Conservation (phyloP, 1,140 invertebrate genomes). For the Coenobita brevimanus region DNA sequence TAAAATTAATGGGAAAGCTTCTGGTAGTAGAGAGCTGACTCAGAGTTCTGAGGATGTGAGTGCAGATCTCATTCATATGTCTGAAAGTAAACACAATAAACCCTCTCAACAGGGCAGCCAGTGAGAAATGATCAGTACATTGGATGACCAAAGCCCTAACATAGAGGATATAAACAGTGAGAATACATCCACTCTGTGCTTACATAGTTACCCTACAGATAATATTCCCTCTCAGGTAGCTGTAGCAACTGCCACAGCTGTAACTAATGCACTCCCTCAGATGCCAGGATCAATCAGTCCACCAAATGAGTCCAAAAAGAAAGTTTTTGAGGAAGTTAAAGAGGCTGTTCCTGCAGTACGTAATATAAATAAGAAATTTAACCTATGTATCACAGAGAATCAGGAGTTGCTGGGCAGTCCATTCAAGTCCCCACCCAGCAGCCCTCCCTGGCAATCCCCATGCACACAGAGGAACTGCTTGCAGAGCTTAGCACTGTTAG, state of each 20-base stretch:
- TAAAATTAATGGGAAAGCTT: too few species aligned
- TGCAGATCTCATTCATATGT: too few species aligned
- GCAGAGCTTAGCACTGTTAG: neutral
- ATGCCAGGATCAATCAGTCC: conserved; percentile 32
- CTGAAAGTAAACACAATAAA: too few species aligned
- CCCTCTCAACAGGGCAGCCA: too few species aligned
- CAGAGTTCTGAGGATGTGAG: too few species aligned
- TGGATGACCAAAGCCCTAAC: too few species aligned
- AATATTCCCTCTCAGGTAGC: neutral
- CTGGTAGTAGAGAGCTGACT: too few species aligned
- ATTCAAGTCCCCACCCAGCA: conserved; percentile 41
- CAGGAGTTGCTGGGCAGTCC: conserved; percentile 55
- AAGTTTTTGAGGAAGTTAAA: conserved; percentile 53
- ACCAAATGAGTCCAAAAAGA: conserved; percentile 54
- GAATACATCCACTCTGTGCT: too few species aligned
- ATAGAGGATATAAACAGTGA: too few species aligned
- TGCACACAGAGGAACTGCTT: conserved; percentile 43
- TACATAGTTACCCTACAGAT: too few species aligned
- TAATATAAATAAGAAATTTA: conserved; percentile 54
- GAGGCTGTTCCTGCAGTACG: conserved; percentile 52
- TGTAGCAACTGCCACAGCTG: neutral
- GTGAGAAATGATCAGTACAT: too few species aligned
- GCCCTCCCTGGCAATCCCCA: conserved; percentile 52
- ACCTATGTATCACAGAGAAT: conserved; percentile 57
- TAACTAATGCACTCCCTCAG: conserved; percentile 21